Base-by-base conservation (phyloP, 2,888 invertebrate genomes). In the Geophilus truncorum region DNA sequence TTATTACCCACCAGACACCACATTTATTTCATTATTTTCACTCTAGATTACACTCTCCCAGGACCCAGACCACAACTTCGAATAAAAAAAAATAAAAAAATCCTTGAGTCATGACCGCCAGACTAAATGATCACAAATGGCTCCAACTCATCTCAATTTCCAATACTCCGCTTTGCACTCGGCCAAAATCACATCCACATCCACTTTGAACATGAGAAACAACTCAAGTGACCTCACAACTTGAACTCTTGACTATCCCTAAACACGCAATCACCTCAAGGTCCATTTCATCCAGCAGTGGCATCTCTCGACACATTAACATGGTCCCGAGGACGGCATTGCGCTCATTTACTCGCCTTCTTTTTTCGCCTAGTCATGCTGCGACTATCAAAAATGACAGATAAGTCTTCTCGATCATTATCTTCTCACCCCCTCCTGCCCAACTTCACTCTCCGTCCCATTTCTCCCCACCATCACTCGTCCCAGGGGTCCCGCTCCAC, bases 351-450 rank as follows among this genome's bases (percentile, higher is more conserved):
- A 62, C 57, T 62, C 57, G 57, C 57, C 6, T 62, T 62, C 10
- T 62, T 62, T 23, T 62, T 62, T 62, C 57, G 57, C 57, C 57
- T 62, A 62, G 57, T 62, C 57, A 62, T 62, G 57, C 57, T 62
- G 57, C 23, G 57, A 62, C 57, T 62, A 62, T 62, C 57, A 62
- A 62, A 62, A 62, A 62, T 62, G 57, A 62, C 57, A 62, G 57
- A 62, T 62, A 62, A 62, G 57, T 12, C 57, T 62, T 62, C 57
- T 62, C 57, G 57, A 62, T 62, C 57, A 62, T 62, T 62, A 62
- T 62, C 57, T 62, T 21, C 23, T 62, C 57, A 62, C 57, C 57
- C 57, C 57, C 57, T 62, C 57, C 57, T 62, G 21, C 57, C 57
- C 23, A 18, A 62, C 57, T 62, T 62, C n/a, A 62, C 57, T 62